Evolutionary conservation across 2,113 vertebrate species (phyloP).

Genomic region (Macrotus californicus): DNA sequence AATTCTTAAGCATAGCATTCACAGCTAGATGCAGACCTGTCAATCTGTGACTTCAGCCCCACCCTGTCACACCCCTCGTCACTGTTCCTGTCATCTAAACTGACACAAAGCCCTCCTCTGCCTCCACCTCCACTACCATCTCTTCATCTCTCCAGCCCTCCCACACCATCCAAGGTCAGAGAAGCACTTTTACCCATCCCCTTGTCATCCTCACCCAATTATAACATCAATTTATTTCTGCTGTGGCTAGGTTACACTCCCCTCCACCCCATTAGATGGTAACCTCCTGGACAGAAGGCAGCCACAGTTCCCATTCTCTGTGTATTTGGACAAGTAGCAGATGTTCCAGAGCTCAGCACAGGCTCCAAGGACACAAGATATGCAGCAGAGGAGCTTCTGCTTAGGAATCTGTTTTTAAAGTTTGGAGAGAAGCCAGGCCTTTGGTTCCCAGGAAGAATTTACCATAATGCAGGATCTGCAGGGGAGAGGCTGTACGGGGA

Average conservation of each 20-base stretch:
- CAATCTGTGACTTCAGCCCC: background rate
- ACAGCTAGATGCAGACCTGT: background rate
- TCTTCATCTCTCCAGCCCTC: background rate
- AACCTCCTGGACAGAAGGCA: too few species aligned
- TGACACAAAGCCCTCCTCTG: rapidly evolving
- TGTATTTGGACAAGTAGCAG: background rate
- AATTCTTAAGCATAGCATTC: background rate
- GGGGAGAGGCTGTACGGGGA: background rate
- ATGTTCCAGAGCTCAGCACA: background rate
- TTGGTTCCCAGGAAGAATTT: background rate
- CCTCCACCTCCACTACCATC: rapidly evolving
- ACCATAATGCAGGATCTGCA: rapidly evolving
- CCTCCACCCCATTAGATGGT: too few species aligned
- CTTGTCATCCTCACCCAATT: background rate
- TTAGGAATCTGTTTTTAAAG: background rate
- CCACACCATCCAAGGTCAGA: background rate
- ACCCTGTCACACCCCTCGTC: background rate
- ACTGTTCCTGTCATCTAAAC: background rate
- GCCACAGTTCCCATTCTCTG: background rate
- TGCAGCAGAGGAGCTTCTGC: rapidly evolving
- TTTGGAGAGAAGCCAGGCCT: background rate
- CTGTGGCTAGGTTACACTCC: too few species aligned
- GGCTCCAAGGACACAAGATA: rapidly evolving
- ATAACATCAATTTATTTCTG: background rate
- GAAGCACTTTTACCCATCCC: background rate